Evolutionary conservation across 2,113 vertebrate species (phyloP), one percentile per base, ranked within the genome.

Genomic region (Mastomys natalensis): DNA sequence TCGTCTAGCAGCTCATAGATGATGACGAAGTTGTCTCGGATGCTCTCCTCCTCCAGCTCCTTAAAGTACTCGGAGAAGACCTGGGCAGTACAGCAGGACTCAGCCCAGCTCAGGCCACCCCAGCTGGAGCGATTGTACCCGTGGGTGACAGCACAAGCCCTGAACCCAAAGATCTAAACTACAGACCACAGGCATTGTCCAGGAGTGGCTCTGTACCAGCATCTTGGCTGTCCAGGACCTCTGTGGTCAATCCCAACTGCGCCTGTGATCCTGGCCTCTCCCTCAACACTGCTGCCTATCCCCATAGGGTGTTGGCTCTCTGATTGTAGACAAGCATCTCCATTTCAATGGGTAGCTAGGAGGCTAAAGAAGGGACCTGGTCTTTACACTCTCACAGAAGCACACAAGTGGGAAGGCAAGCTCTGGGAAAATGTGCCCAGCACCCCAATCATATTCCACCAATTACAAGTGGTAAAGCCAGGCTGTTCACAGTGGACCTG

Each of bases 61-160:
- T 99, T 99, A 98, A 99, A 99, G 98, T 99, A 99, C 95, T 99
- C 99, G 0, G 99, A 99, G 98, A 99, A 99, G 78, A 99, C 99
- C 99, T 99, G 98, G 93, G 51, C 37, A 48, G 15, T 4, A 24
- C 15, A 24, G 26, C 2, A 55, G 51, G 29, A 13, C 72, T n/a
- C 40, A 3, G 55, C 51, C 37, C 70, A 87, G 85, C 29, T 45
- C 12, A 51, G 45, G 66, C 48, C 66, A 53, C 45, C 34, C 40
- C 43, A 58, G 55, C 58, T 62, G 34, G 31, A 66, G 78, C n/a
- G 78, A 81, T 12, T 13, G 58, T 37, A 40, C 17, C 84, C 17
- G 0, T 64, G 43, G 19, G 43, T 48, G 40, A 64, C 4, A 15
- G 22, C n/a, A 85, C 26, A 45, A 8, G 40, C 37, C 55, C 80